Conservation (phyloP, 1,140 invertebrate genomes). For the Aphelenchoides avenae region DNA sequence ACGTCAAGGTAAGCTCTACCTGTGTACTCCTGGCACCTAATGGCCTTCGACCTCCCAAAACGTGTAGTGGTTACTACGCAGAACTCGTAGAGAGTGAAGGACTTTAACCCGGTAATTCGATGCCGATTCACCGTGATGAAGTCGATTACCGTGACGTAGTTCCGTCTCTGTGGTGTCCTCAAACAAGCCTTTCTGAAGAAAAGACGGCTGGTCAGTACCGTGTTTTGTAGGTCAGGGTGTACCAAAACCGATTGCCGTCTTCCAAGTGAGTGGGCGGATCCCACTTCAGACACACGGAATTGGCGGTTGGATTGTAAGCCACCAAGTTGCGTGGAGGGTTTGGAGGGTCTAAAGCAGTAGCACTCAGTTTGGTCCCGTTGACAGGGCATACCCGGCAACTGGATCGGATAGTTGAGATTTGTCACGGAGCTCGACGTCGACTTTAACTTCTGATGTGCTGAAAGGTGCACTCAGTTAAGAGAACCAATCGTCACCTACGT, state of each 20-base stretch:
- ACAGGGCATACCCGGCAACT: slow-evolving; percentile 35
- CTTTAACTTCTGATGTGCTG: no score
- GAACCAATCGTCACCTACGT: no score
- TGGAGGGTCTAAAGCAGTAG: slow-evolving; percentile 35
- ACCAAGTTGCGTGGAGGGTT: slow-evolving; percentile 49
- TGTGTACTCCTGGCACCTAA: slow-evolving; percentile 54
- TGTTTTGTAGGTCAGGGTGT: slow-evolving; percentile 51
- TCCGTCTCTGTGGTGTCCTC: slow-evolving; percentile 49
- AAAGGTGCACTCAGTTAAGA: no score
- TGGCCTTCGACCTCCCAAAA: slow-evolving; percentile 49
- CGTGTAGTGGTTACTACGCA: slow-evolving; percentile 50
- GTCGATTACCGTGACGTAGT: slow-evolving; percentile 55
- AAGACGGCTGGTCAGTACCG: no score
- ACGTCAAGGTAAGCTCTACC: no score
- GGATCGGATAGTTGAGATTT: no score
- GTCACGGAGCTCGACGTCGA: no score
- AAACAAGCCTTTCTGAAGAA: no score
- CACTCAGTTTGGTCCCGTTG: slow-evolving; percentile 7
- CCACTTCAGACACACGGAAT: slow-evolving; percentile 56
- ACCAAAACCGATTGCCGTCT: slow-evolving; percentile 55
- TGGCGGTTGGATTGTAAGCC: slow-evolving; percentile 55
- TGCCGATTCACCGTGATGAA: slow-evolving; percentile 53
- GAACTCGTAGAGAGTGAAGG: slow-evolving; percentile 58
- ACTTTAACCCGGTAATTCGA: slow-evolving; percentile 49
- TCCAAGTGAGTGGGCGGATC: slow-evolving; percentile 48